A percentile compares a stretch with the other conserved stretches of the same genome.
phyloP scores from a whole-genome alignment of 2,888 invertebrate species.

The Drosophila kanekoi region DNA sequence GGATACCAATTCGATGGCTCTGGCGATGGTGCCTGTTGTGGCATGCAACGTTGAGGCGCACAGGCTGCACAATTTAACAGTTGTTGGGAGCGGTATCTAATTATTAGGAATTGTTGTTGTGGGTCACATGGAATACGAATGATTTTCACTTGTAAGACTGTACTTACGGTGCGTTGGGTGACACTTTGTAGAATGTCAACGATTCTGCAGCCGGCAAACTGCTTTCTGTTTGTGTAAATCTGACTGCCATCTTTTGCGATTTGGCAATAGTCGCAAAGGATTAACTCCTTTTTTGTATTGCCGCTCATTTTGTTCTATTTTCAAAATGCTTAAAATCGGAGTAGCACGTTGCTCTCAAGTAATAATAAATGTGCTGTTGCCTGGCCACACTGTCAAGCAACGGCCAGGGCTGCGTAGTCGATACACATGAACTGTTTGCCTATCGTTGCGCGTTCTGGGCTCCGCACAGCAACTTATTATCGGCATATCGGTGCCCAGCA shows the following conservation, averaged over 20 bases:
- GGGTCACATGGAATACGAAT: background rate
- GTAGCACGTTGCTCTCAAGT: slow-evolving; percentile 3
- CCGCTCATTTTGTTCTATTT: slow-evolving; percentile 23
- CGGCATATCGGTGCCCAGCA: background rate
- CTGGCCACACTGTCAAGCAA: slow-evolving; percentile 8
- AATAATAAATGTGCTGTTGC: background rate
- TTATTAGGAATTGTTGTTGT: background rate
- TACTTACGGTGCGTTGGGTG: slow-evolving; percentile 48
- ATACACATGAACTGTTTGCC: background rate
- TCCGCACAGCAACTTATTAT: background rate
- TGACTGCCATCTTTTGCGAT: slow-evolving; percentile 21
- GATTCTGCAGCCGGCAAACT: slow-evolving; percentile 48
- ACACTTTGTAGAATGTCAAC: slow-evolving; percentile 47
- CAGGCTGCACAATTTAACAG: slow-evolving; percentile 50
- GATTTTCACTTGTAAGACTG: slow-evolving; percentile 8
- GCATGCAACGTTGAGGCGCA: slow-evolving; percentile 41
- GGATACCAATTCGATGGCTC: slow-evolving; percentile 21
- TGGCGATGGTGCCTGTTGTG: slow-evolving; percentile 27
- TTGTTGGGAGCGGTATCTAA: slow-evolving; percentile 34
- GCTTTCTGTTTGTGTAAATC: slow-evolving; percentile 38
- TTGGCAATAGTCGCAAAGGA: slow-evolving; percentile 49
- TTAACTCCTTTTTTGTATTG: slow-evolving; percentile 12
- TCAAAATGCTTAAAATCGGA: background rate
- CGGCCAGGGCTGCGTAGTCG: slow-evolving; percentile 17
- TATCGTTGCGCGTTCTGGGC: background rate